phyloP scores from a whole-genome alignment of 2,797 vertebrate species.

The Myotis myotis region DNA sequence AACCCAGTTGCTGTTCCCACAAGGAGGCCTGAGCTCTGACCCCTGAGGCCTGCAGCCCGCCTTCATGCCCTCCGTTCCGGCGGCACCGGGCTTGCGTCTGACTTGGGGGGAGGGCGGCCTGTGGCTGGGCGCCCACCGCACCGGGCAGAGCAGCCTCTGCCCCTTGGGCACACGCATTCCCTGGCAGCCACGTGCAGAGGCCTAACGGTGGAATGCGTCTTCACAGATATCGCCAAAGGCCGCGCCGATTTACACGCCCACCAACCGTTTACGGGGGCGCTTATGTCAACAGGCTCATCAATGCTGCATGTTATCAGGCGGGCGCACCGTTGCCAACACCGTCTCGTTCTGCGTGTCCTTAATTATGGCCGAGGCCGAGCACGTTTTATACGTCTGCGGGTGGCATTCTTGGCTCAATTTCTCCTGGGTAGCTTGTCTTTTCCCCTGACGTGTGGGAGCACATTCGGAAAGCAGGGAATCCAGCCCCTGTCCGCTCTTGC shows the following conservation, averaged over 20 bases:
- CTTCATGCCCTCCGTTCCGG: neutral
- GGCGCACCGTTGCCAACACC: neutral
- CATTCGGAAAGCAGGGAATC: neutral
- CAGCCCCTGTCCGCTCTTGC: neutral
- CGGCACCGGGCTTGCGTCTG: too few relatives aligned
- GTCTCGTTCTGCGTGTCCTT: neutral
- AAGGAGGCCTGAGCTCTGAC: too few relatives aligned
- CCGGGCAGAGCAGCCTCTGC: too few relatives aligned
- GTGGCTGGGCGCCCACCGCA: neutral
- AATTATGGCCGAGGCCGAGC: neutral
- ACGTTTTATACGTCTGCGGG: neutral
- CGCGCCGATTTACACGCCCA: conserved; percentile 6
- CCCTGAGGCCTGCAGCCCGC: rapidly evolving
- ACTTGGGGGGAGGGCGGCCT: neutral
- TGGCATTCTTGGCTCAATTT: conserved; percentile 3
- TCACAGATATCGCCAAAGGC: neutral
- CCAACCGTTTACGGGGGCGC: neutral
- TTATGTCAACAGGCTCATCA: neutral
- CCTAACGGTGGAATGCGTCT: neutral
- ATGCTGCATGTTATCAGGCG: neutral
- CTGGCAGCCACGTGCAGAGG: neutral
- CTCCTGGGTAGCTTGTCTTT: neutral
- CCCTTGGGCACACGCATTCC: neutral
- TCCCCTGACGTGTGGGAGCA: neutral
- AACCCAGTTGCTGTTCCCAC: neutral